Evolutionary conservation across 2,113 vertebrate genomes (phyloP).

Genomic region (Sporophila hypoxantha): DNA sequence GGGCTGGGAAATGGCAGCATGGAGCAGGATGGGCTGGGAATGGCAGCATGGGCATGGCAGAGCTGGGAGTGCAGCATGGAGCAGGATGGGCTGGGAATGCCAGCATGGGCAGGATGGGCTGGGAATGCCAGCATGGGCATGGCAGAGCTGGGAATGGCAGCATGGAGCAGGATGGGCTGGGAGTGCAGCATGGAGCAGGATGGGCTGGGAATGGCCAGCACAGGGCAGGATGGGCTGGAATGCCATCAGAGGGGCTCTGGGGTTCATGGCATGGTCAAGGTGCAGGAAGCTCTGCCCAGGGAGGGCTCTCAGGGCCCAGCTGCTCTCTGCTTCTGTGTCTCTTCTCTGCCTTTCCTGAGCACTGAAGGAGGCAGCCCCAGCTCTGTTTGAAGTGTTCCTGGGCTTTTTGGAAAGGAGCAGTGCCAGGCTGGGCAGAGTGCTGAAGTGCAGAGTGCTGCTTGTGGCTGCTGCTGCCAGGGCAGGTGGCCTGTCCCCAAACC

Average conservation of each 20-base stretch:
- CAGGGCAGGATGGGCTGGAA: background rate
- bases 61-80: too few species aligned
- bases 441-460: background rate
- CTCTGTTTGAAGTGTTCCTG: background rate
- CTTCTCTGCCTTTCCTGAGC: background rate
- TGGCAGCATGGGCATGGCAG: too few species aligned
- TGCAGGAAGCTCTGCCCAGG: background rate
- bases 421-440: background rate
- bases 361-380: background rate
- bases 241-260: background rate
- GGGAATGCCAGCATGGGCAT: background rate
- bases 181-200: background rate
- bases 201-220: background rate
- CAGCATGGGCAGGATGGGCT: background rate
- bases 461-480: background rate
- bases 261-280: background rate
- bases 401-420: background rate
- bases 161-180: background rate
- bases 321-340: background rate
- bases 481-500: background rate
- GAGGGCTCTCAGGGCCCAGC: background rate
- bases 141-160: background rate
- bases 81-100: too few species aligned
- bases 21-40: too few species aligned
- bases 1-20: too few species aligned